Base-by-base conservation (phyloP, 2,888 invertebrate genomes). In the Ptilodon capucinus region DNA sequence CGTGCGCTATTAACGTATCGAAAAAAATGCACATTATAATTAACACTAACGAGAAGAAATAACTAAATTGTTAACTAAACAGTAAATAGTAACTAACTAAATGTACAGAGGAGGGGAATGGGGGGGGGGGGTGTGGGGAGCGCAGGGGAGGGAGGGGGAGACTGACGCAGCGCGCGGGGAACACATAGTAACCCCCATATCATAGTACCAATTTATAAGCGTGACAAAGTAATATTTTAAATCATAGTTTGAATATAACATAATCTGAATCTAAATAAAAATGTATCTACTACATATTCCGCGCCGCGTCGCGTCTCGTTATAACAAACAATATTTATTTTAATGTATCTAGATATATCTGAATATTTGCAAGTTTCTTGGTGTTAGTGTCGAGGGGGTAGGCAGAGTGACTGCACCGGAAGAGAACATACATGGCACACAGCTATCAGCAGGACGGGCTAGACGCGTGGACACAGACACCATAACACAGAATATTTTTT, bases 11-110 rank as follows among this genome's bases (percentile, higher is more conserved):
- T 61, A 66, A 55, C 40, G 54, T 52, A 51, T 47, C 59, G 51
- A 65, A 47, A 60, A 30, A 65, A 60, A 60, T 66, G 65, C 65
- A 65, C 60, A 48, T 57, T 65, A 59, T 60, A 60, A 61, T 57
- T 57, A 65, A 58, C 50, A 60, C 58, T 63, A 65, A 62, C 60
- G 32, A 60, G 6, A 49, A n/a, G 13, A 60, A 4, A 51, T n/a
- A 35, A 54, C 55, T 64, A 60, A 44, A 38, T 28, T n/a, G 19
- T 39, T 21, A 39, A 57, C 47, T 60, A 64, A 63, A 59, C 41
- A 54, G 43, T 51, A 50, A 56, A 61, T 48, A 60, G 38, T 54
- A 35, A 54, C 52, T 58, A 63, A 58, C 51, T 58, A 63, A 52
- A 36, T 17, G 8, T 36, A 46, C 19, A 40, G 11, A 28, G 11